Evolutionary conservation across 2,797 vertebrate genomes (phyloP).

Genomic region (Enoplosus armatus): DNA sequence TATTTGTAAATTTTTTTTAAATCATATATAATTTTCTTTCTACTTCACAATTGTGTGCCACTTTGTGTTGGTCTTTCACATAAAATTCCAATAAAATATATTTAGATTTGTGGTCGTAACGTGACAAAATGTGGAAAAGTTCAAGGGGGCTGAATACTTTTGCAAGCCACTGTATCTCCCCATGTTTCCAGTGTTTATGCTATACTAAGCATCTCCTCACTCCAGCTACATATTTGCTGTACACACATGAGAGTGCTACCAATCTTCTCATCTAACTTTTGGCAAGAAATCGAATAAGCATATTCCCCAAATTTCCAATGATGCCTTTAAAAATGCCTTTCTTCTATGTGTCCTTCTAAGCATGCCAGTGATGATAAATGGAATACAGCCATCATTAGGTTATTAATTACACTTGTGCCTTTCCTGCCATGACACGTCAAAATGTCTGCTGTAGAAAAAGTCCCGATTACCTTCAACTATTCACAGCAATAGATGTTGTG

Average conservation of each 20-base stretch:
- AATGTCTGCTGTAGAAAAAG: not conserved
- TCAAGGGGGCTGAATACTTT: no score
- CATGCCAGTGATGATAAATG: not conserved
- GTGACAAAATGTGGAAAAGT: no score
- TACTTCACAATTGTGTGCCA: no score
- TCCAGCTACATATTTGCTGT: constrained; percentile 4
- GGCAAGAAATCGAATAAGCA: not conserved
- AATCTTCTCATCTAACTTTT: not conserved
- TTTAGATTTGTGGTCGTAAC: no score
- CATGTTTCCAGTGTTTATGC: not conserved
- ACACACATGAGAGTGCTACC: not conserved
- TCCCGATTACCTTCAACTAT: not conserved
- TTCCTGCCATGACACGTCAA: not conserved
- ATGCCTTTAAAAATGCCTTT: not conserved
- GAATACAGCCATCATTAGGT: not conserved
- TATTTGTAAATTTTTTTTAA: no score
- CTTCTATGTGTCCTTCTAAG: not conserved
- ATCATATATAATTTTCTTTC: no score
- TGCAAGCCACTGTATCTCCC: no score
- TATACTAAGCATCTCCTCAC: not conserved
- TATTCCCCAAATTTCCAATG: not conserved
- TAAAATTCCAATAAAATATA: no score
- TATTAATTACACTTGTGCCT: constrained; percentile 1
- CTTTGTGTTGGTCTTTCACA: no score
- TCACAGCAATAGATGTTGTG: not conserved